Base-by-base conservation (phyloP, 2,113 vertebrate species). In the Mohoua ochrocephala region DNA sequence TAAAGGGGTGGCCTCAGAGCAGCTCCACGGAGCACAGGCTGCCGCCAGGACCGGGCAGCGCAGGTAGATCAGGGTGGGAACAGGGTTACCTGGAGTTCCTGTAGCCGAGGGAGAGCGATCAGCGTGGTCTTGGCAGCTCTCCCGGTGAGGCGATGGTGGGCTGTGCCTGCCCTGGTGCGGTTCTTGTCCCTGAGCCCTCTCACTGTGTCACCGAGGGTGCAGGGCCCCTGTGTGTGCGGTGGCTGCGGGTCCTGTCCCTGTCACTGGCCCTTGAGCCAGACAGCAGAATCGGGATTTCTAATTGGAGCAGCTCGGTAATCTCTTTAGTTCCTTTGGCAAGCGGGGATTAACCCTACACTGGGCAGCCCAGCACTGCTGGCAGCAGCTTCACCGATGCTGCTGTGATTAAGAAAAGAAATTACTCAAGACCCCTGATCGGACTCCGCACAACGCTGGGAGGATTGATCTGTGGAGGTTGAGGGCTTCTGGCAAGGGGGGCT, bases 11-110 rank as follows among this genome's bases (percentile, higher is more conserved):
- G 24, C 28, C 35, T 12, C 39, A 4, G 19, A 28, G 73, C 73
- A 30, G 68, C 78, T 53, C 26, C 13, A 0, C 1, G 0, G 24
- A 1, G 11, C 5, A 0, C 12, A 4, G 59, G 26, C 18, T 2
- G 1, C 10, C 3, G 0, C 8, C 30, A 3, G 67, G 37, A 13
- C 14, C 2, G 4, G 60, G 61, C 52, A 21, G 60, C 3, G 0
- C 68, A 53, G 86, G 82, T 15, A 4, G 39, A 30, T 9, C 11
- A 4, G 35, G 41, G 35, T 73, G 70, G 56, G 30, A 39, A 0
- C 7, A 5, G 37, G 10, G 27, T 7, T 19, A 20, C 39, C 35
- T 5, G n/a, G 2, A 5, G 35, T 0, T 9, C 27, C 39, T 3
- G 17, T 17, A 2, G 6, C 35, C 0, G 2, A 10, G 20, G 50